Conservation (phyloP, 2,797 vertebrate species). For the Pantherophis vulpinus region DNA sequence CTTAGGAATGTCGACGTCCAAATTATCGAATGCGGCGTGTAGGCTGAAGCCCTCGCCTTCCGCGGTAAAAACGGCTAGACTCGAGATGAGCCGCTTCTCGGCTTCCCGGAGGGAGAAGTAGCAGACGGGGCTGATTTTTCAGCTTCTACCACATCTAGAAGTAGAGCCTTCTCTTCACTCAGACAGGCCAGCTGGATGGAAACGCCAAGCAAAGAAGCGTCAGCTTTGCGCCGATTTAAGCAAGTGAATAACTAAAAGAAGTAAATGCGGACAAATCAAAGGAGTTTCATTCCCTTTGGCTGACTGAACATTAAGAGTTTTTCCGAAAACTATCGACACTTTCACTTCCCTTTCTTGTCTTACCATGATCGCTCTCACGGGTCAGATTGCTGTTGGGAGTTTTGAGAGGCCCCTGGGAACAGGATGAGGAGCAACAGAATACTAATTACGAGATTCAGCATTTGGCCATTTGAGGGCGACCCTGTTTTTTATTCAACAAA, state of each 20-base stretch:
- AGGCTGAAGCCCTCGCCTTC: not conserved
- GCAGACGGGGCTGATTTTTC: not conserved
- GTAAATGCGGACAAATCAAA: not conserved
- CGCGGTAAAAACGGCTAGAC: not conserved
- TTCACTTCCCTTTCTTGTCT: not conserved
- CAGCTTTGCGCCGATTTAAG: conserved; percentile 23
- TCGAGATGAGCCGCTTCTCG: not conserved
- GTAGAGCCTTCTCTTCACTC: not conserved
- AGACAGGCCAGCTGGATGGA: not conserved
- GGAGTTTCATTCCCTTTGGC: not conserved
- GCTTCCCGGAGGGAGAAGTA: not conserved
- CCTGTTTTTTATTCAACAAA: conserved; percentile 18
- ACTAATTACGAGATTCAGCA: too few species aligned
- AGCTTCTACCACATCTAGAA: too few species aligned
- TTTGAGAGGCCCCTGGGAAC: not conserved
- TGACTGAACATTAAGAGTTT: not conserved
- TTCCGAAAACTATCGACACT: too few species aligned
- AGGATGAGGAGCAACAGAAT: not conserved
- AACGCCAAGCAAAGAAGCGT: conserved; percentile 34
- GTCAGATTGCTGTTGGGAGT: not conserved
- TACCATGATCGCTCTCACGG: not conserved
- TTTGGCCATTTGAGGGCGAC: not conserved
- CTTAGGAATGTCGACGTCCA: not conserved
- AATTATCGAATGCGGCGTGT: not conserved
- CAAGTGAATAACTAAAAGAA: not conserved